Evolutionary conservation across 2,797 vertebrate genomes (phyloP).

Genomic region (Gouania willdenowi): DNA sequence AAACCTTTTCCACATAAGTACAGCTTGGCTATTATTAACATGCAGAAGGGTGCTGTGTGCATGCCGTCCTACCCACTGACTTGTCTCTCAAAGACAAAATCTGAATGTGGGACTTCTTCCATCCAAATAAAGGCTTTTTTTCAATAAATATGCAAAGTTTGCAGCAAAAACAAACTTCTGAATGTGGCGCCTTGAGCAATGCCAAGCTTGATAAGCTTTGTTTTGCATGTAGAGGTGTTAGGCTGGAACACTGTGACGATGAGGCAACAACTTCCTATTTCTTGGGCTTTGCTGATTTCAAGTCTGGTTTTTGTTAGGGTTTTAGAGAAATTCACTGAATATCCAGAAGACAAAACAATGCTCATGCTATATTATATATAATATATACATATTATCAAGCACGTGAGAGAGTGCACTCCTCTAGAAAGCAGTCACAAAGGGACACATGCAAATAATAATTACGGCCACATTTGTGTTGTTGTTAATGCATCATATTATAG

Average conservation of each 20-base stretch:
- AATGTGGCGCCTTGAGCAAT: slow-evolving; percentile 28
- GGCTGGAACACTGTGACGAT: slow-evolving; percentile 28
- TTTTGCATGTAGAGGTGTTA: slow-evolving; percentile 29
- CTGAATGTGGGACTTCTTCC: slow-evolving; percentile 6
- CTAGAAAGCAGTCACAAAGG: no score
- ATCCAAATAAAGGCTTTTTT: slow-evolving; percentile 6
- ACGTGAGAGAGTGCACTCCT: no score
- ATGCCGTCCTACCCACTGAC: slow-evolving; percentile 4
- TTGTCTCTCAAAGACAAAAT: slow-evolving; percentile 6
- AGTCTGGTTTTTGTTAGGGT: slow-evolving; percentile 8
- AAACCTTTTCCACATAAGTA: slow-evolving; percentile 6
- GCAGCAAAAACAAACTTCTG: slow-evolving; percentile 7
- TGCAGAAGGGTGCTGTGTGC: slow-evolving; percentile 12
- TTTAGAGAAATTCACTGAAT: slow-evolving; percentile 12
- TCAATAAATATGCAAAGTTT: slow-evolving; percentile 26
- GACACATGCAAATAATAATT: no score
- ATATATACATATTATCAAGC: no score
- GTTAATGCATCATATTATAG: no score
- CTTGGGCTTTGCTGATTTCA: slow-evolving; percentile 30
- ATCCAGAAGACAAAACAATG: no score
- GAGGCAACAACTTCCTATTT: slow-evolving; percentile 22
- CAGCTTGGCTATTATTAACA: slow-evolving; percentile 13
- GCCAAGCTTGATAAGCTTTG: slow-evolving; percentile 34
- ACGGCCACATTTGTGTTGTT: no score
- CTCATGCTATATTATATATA: no score